Evolutionary conservation across 2,888 invertebrate genomes (phyloP), one percentile per base, ranked within the genome.

Genomic region (Allygus modestus): DNA sequence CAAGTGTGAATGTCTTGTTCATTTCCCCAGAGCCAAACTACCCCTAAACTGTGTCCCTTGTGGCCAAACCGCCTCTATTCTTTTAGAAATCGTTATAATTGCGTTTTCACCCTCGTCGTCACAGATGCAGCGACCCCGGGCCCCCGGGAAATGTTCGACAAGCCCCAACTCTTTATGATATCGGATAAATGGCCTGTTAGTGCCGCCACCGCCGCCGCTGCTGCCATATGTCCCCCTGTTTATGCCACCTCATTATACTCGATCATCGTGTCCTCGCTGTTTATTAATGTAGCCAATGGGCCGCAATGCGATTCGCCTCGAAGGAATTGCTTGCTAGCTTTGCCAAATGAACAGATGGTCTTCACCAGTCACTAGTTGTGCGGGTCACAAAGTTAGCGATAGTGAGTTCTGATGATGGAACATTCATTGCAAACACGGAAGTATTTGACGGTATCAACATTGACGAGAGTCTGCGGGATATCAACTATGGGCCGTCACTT

Each of bases 11-110:
- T 71, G 46, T 82, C 82, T 71, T 82, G 82, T 51, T 82, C 73
- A 82, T 82, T 82, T 82, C 82, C 82, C 82, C 51, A 15, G 82
- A 65, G 82, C 69, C 82, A 82, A 82, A 82, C 82, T 82, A 82
- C 61, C 82, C 65, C 82, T 69, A 61, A 65, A 65, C 65, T 69
- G 33, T 41, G 65, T 82, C 82, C 82, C 82, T 71, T 82, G 33
- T 28, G 82, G 61, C 82, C 82, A 69, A 82, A 82, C 82, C 82
- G 46, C 82, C 43, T 82, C 82, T 82, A 82, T 82, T 82, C 82
- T 82, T 82, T 82, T 82, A 82, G 43, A 82, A 82, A 82, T 82
- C 82, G 82, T 82, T 82, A 82, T 82, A 82, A 82, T 82, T 82
- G 82, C 82, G 73, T 82, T 82, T 82, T 71, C 82, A 69, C 82